A percentile compares a stretch with the other conserved stretches of the same genome.
Evolutionary conservation across 2,113 vertebrate species (phyloP).

Genomic region (Sialia sialis): DNA sequence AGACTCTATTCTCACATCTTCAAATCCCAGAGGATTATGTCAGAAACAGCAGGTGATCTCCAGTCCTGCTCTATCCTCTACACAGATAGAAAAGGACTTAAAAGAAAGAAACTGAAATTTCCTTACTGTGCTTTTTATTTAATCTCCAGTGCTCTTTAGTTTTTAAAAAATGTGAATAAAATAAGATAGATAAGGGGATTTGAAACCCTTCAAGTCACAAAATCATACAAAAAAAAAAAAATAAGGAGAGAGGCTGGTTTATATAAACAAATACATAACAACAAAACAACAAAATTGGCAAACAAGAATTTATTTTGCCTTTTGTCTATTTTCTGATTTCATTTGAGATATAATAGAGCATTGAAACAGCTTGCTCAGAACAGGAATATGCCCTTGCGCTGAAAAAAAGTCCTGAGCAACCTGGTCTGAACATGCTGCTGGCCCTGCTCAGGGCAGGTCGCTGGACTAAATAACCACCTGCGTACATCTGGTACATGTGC

Average conservation of each 20-base stretch:
- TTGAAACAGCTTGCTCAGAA: neutral
- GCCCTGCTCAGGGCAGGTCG: neutral
- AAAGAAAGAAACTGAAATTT: neutral
- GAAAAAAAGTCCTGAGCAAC: neutral
- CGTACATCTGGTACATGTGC: neutral
- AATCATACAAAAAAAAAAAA: neutral
- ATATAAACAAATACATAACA: neutral
- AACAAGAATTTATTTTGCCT: neutral
- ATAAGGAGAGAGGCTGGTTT: neutral
- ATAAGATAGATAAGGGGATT: neutral
- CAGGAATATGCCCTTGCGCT: neutral
- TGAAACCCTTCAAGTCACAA: neutral
- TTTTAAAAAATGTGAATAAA: neutral
- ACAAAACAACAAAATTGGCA: neutral
- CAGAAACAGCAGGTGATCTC: slow-evolving; percentile 29
- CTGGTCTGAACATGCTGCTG: neutral
- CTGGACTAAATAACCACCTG: neutral
- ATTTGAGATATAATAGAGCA: neutral
- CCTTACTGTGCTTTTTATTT: neutral
- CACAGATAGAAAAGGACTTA: neutral
- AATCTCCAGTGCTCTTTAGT: neutral
- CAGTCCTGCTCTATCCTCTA: neutral
- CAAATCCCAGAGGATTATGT: slow-evolving; percentile 39
- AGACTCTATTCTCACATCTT: neutral
- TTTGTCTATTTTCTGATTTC: neutral